Conservation (phyloP, 2,797 vertebrate genomes). For the Myripristis jacobus region DNA sequence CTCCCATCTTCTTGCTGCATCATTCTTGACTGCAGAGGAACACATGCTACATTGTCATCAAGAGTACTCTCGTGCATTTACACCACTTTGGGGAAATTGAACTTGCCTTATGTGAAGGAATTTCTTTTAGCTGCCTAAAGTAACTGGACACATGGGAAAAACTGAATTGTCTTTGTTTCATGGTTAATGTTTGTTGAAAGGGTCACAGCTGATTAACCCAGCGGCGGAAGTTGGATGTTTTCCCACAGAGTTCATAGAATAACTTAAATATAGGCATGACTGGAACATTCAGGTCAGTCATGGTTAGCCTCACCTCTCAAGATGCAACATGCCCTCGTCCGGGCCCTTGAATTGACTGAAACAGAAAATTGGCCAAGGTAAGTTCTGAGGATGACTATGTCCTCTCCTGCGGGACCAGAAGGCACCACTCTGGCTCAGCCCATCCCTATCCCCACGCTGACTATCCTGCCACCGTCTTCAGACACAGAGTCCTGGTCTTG, state of each 20-base stretch:
- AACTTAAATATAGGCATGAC: conserved; percentile 2
- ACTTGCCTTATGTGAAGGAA: neutral
- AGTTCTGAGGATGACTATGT: conserved; percentile 67
- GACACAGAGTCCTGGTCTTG: conserved; percentile 85
- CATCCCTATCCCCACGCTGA: conserved; percentile 77
- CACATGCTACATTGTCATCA: neutral
- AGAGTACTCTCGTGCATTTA: neutral
- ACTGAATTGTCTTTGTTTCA: neutral
- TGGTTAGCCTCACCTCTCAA: conserved; percentile 10
- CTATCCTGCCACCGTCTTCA: conserved; percentile 80
- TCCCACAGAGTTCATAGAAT: conserved; percentile 16
- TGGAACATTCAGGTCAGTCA: neutral
- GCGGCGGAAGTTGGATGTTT: neutral
- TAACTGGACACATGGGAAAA: neutral
- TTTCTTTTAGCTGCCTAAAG: neutral
- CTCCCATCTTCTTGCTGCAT: conserved; percentile 19
- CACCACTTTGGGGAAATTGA: neutral
- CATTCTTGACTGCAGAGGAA: conserved; percentile 10
- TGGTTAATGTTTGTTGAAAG: conserved; percentile 1
- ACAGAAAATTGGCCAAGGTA: neutral
- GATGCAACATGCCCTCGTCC: conserved; percentile 7
- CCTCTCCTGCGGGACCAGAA: conserved; percentile 58
- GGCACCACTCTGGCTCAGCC: conserved; percentile 58
- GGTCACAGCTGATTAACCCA: neutral
- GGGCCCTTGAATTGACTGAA: conserved; percentile 2